Evolutionary conservation across 2,888 invertebrate genomes (phyloP).

Genomic region (Leptinotarsa peninsularis): DNA sequence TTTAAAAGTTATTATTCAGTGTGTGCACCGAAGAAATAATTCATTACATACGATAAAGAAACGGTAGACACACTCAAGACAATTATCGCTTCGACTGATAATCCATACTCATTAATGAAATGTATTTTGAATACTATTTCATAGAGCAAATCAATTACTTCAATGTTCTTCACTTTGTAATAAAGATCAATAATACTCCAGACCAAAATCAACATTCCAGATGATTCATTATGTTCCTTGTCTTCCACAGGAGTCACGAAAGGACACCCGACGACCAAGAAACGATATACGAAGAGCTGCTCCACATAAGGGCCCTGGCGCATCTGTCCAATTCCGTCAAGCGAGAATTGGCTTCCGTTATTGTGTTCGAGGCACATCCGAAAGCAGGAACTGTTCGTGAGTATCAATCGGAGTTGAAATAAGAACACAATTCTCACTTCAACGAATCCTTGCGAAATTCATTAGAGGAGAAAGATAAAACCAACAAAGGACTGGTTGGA

Average conservation of each 20-base stretch:
- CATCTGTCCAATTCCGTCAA: conserved; percentile 86
- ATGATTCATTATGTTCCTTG: conserved; percentile 18
- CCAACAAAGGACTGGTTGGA: not conserved
- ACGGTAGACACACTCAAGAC: too few relatives aligned
- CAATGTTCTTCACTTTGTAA: not conserved
- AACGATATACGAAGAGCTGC: conserved; percentile 84
- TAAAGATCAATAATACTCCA: not conserved
- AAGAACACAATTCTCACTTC: not conserved
- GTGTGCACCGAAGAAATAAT: too few relatives aligned
- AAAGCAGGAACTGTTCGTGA: conserved; percentile 82
- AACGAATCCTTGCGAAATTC: not conserved
- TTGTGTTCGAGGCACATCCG: conserved; percentile 84
- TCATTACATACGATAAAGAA: too few relatives aligned
- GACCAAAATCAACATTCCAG: not conserved
- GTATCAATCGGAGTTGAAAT: conserved; percentile 60
- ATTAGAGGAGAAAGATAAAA: not conserved
- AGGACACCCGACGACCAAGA: conserved; percentile 83
- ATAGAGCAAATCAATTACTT: too few relatives aligned
- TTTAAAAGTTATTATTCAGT: too few relatives aligned
- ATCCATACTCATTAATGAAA: too few relatives aligned
- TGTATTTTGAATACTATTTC: too few relatives aligned
- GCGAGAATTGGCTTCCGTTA: conserved; percentile 81
- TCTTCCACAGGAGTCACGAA: conserved; percentile 75
- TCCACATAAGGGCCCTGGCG: conserved; percentile 84
- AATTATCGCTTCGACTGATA: too few relatives aligned